Conservation (phyloP, 1,140 invertebrate species). For the Drosophila leontia region DNA sequence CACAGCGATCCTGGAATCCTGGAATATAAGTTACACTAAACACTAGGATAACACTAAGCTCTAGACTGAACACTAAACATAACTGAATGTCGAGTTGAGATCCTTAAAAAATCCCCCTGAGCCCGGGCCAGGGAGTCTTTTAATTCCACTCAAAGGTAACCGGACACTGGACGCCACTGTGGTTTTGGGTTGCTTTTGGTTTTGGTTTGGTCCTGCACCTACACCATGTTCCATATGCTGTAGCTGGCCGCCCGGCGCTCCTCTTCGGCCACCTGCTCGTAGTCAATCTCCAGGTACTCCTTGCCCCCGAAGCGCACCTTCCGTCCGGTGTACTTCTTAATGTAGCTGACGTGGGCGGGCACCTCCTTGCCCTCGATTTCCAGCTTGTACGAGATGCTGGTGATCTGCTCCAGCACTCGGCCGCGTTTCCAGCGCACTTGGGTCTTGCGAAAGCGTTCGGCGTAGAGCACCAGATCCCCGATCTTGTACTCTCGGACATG, state of each 20-base stretch:
- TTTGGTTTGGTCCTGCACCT: slow-evolving; percentile 6
- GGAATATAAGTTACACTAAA: slow-evolving; percentile 75
- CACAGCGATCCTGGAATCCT: slow-evolving; percentile 42
- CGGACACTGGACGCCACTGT: slow-evolving; percentile 41
- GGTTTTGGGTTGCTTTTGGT: neutral
- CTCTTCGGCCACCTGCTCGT: slow-evolving; percentile 80
- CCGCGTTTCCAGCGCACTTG: slow-evolving; percentile 81
- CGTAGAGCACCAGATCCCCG: slow-evolving; percentile 77
- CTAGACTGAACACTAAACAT: slow-evolving; percentile 63
- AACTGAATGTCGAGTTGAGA: slow-evolving; percentile 80
- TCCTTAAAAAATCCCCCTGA: slow-evolving; percentile 72
- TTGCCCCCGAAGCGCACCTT: slow-evolving; percentile 82
- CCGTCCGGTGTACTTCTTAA: slow-evolving; percentile 79
- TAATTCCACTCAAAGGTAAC: slow-evolving; percentile 71
- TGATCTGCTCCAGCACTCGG: slow-evolving; percentile 73
- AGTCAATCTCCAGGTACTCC: slow-evolving; percentile 83
- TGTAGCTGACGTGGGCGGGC: slow-evolving; percentile 77
- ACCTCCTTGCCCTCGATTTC: slow-evolving; percentile 81
- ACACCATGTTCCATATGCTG: slow-evolving; percentile 84
- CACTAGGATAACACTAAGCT: slow-evolving; percentile 63
- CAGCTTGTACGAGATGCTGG: slow-evolving; percentile 81
- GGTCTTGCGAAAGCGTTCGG: slow-evolving; percentile 77
- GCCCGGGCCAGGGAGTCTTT: slow-evolving; percentile 46
- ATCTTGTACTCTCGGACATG: slow-evolving; percentile 75
- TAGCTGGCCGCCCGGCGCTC: slow-evolving; percentile 77